Evolutionary conservation across 1,140 invertebrate genomes (phyloP), one percentile per base, ranked within the genome.

Genomic region (Drosophila leontia): DNA sequence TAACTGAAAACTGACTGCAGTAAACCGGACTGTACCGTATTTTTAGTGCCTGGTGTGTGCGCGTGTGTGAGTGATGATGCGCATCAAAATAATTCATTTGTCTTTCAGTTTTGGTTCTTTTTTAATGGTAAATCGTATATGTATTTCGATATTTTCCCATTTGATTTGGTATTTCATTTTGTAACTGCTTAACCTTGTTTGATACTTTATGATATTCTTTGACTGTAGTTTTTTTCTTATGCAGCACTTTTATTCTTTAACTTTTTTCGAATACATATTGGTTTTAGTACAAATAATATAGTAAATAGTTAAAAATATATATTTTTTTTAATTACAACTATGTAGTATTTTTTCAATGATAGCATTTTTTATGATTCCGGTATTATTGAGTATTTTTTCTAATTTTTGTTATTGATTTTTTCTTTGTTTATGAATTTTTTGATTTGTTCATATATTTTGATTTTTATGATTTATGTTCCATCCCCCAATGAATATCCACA

Each of bases 21-120:
- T 37, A 26, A 26, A 59, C 57, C 23, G 37, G 63, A 56, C 37
- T 26, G 45, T 29, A 65, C 70, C 39, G 51, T 57, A 70, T 71
- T 67, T 55, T 55, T 85, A 85, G 64, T 85, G 82, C 83, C 79
- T 85, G 83, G 63, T 78, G 75, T 78, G 75, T 78, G 75, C 65
- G 75, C 65, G 64, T 78, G 75, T 78, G 75, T 78, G 75, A 59
- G 63, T 62, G 75, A 71, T 58, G 67, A 71, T 48, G 69, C 69
- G 69, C 69, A 72, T 72, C 53, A 37, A 72, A 71, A 71, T 71
- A 71, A 72, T 71, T 72, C 69, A 72, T 72, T 71, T 51, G 45
- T 67, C 63, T 53, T 78, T 59, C 44, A 72, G 53, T 42, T 72
- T 59, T 0, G 19, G 42, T 37, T 70, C 13, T 1, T 48, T 45